Conservation (phyloP, 2,888 invertebrate genomes). For the Tinea pellionella region DNA sequence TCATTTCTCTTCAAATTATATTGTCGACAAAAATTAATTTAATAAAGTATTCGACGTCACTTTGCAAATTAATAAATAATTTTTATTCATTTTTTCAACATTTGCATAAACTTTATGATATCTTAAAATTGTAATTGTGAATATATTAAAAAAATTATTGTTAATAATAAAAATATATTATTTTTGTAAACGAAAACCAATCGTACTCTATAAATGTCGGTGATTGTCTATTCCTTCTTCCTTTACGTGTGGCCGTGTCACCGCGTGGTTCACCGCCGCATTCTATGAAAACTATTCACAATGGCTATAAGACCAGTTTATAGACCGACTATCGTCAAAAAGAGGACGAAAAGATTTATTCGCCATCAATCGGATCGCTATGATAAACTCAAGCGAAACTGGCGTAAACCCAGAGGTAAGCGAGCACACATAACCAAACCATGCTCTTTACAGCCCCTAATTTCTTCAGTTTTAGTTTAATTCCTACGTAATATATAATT, state of each 20-base stretch:
- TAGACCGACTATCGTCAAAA: constrained; percentile 93
- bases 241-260: constrained; percentile 67
- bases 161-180: too few relatives aligned
- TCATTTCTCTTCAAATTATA: too few relatives aligned
- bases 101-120: too few relatives aligned
- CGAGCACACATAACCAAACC: constrained; percentile 12
- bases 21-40: too few relatives aligned
- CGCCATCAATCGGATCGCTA: constrained; percentile 99
- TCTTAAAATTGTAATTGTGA: too few relatives aligned
- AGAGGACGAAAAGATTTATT: constrained; percentile 97
- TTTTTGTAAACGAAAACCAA: not conserved
- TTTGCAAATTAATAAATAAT: too few relatives aligned
- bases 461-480: too few relatives aligned
- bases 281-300: constrained; percentile 61
- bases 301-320: constrained; percentile 93
- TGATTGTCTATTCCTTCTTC: constrained; percentile 59
- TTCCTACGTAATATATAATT: not conserved
- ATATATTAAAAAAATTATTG: too few relatives aligned
- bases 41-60: too few relatives aligned
- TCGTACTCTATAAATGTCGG: constrained; percentile 44
- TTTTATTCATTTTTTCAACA: too few relatives aligned
- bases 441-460: constrained; percentile 7
- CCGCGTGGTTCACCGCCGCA: constrained; percentile 63
- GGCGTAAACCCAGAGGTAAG: constrained; percentile 97
- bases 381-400: constrained; percentile 94